A percentile compares a stretch with the other conserved stretches of the same genome.
phyloP scores from a whole-genome alignment of 35 echinoderm and acorn worm genomes.

The Chiridota heheva region DNA sequence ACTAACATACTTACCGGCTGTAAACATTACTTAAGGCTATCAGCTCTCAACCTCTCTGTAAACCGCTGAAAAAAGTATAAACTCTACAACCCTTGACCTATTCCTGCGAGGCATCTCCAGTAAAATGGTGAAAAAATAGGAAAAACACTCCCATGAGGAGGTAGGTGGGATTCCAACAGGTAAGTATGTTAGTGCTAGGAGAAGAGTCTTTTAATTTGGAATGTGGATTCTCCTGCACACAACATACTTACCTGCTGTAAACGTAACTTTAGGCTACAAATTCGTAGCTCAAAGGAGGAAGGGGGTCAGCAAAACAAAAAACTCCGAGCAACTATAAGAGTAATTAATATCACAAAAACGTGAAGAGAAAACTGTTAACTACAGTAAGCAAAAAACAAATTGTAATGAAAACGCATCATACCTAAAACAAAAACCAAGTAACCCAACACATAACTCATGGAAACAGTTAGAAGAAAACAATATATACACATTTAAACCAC shows the following conservation, averaged over 20 bases:
- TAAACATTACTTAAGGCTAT: no score
- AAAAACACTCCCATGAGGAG: no score
- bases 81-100: no score
- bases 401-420: not conserved
- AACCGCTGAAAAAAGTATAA: no score
- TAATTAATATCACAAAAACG: not conserved
- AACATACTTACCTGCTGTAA: constrained; percentile 15
- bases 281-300: not conserved
- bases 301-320: not conserved
- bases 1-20: no score
- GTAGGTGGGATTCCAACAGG: constrained; percentile 5
- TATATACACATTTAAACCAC: no score
- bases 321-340: not conserved
- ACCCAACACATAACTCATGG: no score
- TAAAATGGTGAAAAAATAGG: no score
- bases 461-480: no score
- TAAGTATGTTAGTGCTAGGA: not conserved
- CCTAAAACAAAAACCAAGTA: not conserved
- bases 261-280: not conserved
- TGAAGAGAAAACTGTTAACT: not conserved
- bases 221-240: not conserved
- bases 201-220: not conserved
- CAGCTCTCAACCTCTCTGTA: no score
- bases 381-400: not conserved
- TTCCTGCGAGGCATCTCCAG: no score